phyloP scores from a whole-genome alignment of 1,140 invertebrate species.

The Hycleus cichorii region DNA sequence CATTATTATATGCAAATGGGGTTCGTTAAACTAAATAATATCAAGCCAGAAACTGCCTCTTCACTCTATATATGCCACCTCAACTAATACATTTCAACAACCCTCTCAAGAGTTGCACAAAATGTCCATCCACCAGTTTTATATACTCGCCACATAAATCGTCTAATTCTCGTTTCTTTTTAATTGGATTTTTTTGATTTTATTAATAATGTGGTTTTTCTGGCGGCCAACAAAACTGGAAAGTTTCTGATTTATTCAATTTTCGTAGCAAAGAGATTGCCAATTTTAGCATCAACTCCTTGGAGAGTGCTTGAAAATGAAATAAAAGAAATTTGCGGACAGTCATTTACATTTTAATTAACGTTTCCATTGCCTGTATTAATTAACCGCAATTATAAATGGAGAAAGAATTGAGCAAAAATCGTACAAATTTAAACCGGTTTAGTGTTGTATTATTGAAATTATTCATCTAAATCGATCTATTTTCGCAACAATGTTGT shows the following conservation, averaged over 20 bases:
- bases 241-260: no score
- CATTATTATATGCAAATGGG: conserved; percentile 39
- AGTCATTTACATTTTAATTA: conserved; percentile 33
- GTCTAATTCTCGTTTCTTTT: no score
- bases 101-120: no score
- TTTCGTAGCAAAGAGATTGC: conserved; percentile 8
- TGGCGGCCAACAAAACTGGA: no score
- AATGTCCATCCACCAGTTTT: no score
- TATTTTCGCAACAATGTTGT: conserved; percentile 5
- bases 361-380: conserved; percentile 29
- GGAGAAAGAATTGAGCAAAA: conserved; percentile 6
- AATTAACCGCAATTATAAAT: conserved; percentile 29
- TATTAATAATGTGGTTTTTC: no score
- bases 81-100: no score
- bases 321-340: conserved; percentile 14
- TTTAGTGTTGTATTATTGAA: neutral
- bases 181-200: no score
- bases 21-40: conserved; percentile 33
- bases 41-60: conserved; percentile 7
- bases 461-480: conserved; percentile 15
- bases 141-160: no score
- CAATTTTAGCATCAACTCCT: conserved; percentile 17
- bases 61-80: no score
- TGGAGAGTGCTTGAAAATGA: conserved; percentile 12
- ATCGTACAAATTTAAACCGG: neutral